Evolutionary conservation across 2,797 vertebrate species (phyloP), one percentile per base, ranked within the genome.

Genomic region (Smutsia temminckii): DNA sequence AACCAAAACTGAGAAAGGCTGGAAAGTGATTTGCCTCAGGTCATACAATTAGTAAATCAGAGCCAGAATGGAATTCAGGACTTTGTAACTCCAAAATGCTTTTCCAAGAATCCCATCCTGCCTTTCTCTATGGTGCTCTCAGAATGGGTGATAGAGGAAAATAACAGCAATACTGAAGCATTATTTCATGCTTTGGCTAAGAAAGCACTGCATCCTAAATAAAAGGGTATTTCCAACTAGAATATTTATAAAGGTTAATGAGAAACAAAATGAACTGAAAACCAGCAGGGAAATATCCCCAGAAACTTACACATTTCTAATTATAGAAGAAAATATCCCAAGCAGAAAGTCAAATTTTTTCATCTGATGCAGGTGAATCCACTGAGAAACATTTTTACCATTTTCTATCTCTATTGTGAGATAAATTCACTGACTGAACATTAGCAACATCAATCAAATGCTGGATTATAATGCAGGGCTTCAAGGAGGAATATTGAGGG

Each of bases 211-310:
- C 61, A 37, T 80, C 53, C 61, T 80, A 95, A 96, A 93, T 66
- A 51, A 46, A 97, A 95, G 21, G 75, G 0, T 6, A 61, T 94
- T 97, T 96, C 71, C 9, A 66, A 87, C 71, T 95, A 87, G 12
- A 80, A 37, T 46, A 96, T 95, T 27, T 74, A 64, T 92, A 92
- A 93, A 97, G 96, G 42, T 92, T 96, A 57, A 97, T 91, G 61
- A 97, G 91, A 97, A 95, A 53, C 85, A 55, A 63, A 93, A 61
- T 80, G n/a, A 96, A 96, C 9, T 10, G 14, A 59, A 88, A 96
- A 87, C 55, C 93, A 93, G 57, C 42, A 77, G 96, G 85, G 94
- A 94, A 55, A 96, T 13, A 95, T 63, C 96, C 71, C 42, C 69
- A 83, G 49, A 97, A 96, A 96, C 59, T 53, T 71, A 11, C 2